Evolutionary conservation across 2,888 invertebrate species (phyloP), one percentile per base, ranked within the genome.

Genomic region (Drosophila tripunctata): DNA sequence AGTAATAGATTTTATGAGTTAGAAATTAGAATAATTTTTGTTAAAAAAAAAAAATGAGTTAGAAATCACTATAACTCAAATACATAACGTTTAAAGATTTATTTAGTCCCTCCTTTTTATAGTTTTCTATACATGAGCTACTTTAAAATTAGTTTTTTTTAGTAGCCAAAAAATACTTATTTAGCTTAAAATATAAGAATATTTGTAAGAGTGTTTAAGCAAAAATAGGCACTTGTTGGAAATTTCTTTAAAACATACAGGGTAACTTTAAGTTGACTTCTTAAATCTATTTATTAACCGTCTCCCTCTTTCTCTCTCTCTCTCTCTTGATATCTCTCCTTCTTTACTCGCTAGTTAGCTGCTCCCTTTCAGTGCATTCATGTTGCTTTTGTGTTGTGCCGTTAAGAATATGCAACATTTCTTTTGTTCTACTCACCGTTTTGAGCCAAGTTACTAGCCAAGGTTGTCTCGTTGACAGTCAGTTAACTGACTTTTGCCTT

Each of bases 361-460:
- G 12, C 17, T n/a, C 7, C 19, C 30, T n/a, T 31, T 10, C 17
- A 24, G 27, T 17, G 54, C 36, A 55, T 50, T 43, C 30, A 22
- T 22, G 35, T 24, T 45, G 19, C n/a, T 36, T n/a, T n/a, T n/a
- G n/a, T n/a, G n/a, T n/a, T 33, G 43, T 43, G 55, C 30, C 43
- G 35, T 27, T 44, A 31, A 24, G 30, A 55, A 44, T 50, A 33
- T 64, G 74, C 70, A 55, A 70, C 48, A 56, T 33, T 33, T 41
- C 54, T 51, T 41, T 64, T 69, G 71, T 75, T 63, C 52, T 27
- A 31, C 55, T 47, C 67, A 35, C 2, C 35, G 24, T 22, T 21
- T 69, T 47, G 63, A n/a, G n/a, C n/a, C 45, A 41, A 38, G 44
- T 17, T 61, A 44, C 2, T 63, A 61, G 52, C 57, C 83, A 82